Base-by-base conservation (phyloP, 2,113 vertebrate genomes). In the Pachyramphus minor region DNA sequence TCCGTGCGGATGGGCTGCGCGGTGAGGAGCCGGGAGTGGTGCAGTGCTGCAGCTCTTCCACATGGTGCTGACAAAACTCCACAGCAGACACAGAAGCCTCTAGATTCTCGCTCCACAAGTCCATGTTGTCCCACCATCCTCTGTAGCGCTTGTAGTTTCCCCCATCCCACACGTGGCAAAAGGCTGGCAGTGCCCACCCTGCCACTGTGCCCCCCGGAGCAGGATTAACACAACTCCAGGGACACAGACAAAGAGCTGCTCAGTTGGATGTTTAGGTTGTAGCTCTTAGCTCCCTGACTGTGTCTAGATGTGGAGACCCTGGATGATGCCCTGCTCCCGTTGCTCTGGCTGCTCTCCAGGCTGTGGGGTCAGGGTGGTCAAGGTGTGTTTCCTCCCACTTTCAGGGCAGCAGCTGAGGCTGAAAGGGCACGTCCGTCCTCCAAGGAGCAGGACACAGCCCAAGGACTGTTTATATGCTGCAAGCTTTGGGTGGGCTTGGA, bases 31-130 rank as follows among this genome's bases (percentile, higher is more conserved):
- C 0, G 14, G 19, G 39, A 84, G 69, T 47, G 6, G 20, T 1
- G 95, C 85, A 96, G 2, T 93, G 74, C 79, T 31, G 76, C 62
- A 3, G 45, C 41, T 93, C 53, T 30, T 67, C 96, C 97, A 96
- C 96, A 84, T 2, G 97, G 91, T 90, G 94, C 93, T 95, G 91
- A 85, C 94, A 95, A 49, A 97, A 31, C 96, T 94, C 96, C 87
- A 50, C 33, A 11, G 52, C 50, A 50, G 68, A 5, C 2, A 0
- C 39, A 14, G 66, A 39, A 75, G 23, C 31, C 24, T 11, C 33
- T 6, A 7, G 44, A 9, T 53, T 19, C 3, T 62, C 50, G 0
- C 8, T 50, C 35, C 31, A 1, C 5, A 9, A 14, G 18, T 15
- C 60, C 14, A 0, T 4, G 3, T 17, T 31, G 8, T 76, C 44